phyloP scores from a whole-genome alignment of 92 coral and sea anemone species.

The Zoanthus sansibaricus region DNA sequence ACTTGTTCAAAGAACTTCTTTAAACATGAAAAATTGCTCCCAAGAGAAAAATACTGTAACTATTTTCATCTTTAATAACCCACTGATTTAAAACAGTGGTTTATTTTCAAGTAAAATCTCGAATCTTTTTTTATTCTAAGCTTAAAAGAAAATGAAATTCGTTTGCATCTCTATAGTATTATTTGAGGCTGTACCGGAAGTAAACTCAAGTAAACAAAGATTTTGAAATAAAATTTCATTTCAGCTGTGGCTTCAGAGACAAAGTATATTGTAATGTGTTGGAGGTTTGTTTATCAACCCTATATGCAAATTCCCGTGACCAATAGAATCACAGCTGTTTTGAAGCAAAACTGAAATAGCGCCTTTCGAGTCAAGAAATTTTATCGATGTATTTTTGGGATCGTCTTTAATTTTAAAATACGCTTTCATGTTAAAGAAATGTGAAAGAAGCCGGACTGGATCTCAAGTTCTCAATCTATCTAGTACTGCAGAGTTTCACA shows the following conservation, averaged over 20 bases:
- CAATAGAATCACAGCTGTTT: conserved; percentile 33
- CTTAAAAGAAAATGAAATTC: conserved; percentile 1
- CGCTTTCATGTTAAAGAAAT: not conserved
- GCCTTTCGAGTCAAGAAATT: conserved; percentile 13
- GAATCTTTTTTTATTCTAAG: not conserved
- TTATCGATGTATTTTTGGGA: not conserved
- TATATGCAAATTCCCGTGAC: conserved; percentile 27
- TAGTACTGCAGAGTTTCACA: not conserved
- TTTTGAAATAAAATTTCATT: not conserved
- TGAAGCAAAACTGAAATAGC: conserved; percentile 20
- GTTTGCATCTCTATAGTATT: not conserved
- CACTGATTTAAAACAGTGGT: not conserved
- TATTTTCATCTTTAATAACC: not conserved
- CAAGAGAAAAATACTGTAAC: not conserved
- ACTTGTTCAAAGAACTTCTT: not conserved
- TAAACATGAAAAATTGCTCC: not conserved
- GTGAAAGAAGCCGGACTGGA: not conserved
- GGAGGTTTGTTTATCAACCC: conserved; percentile 10
- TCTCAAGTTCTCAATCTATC: not conserved
- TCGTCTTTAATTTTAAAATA: not conserved
- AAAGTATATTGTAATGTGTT: not conserved
- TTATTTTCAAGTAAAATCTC: not conserved
- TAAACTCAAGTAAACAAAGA: not conserved
- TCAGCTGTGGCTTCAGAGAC: conserved; percentile 25
- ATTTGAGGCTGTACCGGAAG: conserved; percentile 19